Evolutionary conservation across 2,797 vertebrate species (phyloP).

Genomic region (Paedocypris micromegethes): DNA sequence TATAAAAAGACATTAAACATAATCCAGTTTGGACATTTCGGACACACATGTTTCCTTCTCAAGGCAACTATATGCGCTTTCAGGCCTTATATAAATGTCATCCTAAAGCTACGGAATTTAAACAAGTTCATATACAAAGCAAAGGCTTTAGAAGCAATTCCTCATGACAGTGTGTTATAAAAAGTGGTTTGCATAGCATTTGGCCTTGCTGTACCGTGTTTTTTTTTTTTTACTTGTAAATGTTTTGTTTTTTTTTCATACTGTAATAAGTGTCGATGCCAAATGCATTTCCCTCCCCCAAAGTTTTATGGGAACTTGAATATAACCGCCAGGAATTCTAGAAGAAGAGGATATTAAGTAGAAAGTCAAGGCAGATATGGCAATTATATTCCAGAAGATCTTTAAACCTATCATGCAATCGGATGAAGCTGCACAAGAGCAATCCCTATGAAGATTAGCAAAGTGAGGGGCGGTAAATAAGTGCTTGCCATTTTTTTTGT

Average conservation of each 20-base stretch:
- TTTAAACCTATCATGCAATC: constrained; percentile 77
- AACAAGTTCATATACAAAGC: constrained; percentile 59
- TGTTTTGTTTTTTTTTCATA: constrained; percentile 41
- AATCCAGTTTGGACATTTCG: constrained; percentile 48
- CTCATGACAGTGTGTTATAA: constrained; percentile 46
- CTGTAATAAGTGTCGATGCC: constrained; percentile 59
- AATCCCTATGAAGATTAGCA: constrained; percentile 58
- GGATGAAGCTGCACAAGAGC: constrained; percentile 52
- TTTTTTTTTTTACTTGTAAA: constrained; percentile 5
- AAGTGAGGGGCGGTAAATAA: constrained; percentile 57
- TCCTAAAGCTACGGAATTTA: constrained; percentile 51
- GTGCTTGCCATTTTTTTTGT: constrained; percentile 64
- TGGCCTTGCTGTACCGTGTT: constrained; percentile 61
- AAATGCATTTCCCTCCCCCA: constrained; percentile 57
- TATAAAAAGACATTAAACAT: constrained; percentile 47
- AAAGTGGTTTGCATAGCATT: constrained; percentile 74
- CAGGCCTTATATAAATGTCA: constrained; percentile 53
- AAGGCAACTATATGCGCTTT: constrained; percentile 58
- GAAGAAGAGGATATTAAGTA: constrained; percentile 67
- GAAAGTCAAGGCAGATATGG: constrained; percentile 83
- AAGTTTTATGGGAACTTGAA: constrained; percentile 47
- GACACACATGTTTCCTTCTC: constrained; percentile 61
- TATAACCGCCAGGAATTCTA: constrained; percentile 57
- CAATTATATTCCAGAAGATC: constrained; percentile 75
- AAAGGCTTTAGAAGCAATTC: constrained; percentile 54